A percentile compares a stretch with the other conserved stretches of the same genome.
Evolutionary conservation across 1,140 invertebrate species (phyloP).

Genomic region (Dinothrombium tinctorium): DNA sequence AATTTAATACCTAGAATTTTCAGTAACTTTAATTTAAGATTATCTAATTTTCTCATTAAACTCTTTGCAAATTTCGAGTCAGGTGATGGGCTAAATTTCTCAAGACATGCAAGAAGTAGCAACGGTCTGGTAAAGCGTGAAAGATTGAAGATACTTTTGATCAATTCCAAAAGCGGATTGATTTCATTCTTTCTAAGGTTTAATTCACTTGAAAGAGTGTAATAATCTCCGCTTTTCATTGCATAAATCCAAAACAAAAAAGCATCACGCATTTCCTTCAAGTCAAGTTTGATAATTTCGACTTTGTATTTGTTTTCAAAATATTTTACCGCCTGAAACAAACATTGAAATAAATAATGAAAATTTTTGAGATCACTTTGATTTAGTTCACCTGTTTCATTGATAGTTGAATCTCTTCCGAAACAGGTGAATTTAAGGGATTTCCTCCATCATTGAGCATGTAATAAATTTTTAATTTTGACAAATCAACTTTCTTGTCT

Average conservation of each 20-base stretch:
- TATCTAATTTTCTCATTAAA: conserved; percentile 6
- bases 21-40: not conserved
- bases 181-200: conserved; percentile 4
- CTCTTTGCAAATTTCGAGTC: conserved; percentile 38
- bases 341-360: no score
- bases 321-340: no score
- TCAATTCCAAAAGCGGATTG: conserved; percentile 19
- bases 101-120: conserved; percentile 41
- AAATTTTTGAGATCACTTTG: no score
- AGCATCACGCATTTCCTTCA: no score
- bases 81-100: conserved; percentile 24
- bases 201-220: no score
- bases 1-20: not conserved
- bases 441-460: conserved; percentile 53
- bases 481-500: conserved; percentile 36
- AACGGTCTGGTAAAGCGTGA: conserved; percentile 68
- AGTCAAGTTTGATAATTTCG: no score
- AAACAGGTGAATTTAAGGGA: not conserved
- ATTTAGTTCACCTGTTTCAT: conserved; percentile 36
- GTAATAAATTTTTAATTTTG: conserved; percentile 49
- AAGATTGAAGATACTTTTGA: conserved; percentile 33
- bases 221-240: no score
- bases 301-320: conserved; percentile 39
- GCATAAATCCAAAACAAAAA: no score
- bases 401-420: conserved; percentile 39